Base-by-base conservation (phyloP, 92 coral and sea anemone species). In the Porites evermanni region DNA sequence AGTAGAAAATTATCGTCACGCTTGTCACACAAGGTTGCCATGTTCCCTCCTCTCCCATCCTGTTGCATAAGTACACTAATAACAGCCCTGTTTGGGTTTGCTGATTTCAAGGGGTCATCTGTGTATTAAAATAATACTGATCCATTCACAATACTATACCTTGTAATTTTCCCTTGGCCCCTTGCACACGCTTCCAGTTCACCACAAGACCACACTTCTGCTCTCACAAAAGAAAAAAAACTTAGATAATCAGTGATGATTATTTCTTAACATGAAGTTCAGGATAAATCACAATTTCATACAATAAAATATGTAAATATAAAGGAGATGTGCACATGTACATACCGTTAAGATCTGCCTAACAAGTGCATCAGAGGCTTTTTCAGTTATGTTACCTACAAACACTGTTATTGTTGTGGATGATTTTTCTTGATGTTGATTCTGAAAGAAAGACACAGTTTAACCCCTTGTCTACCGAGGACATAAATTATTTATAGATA, bases 361-460 rank as follows among this genome's bases (percentile, higher is more conserved):
- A 80, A 97, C 87, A 91, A 97, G 96, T 74, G 99, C 95, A 90
- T 97, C 99, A 66, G 97, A 93, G 59, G 99, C 99, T 76, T 95
- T 88, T 74, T 97, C 99, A 91, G 99, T 95, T 75, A 97, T 97
- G 90, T 97, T 97, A 89, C 99, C 99, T 91, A 97, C 99, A 93
- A 97, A 97, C 90, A 97, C 99, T 77, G 99, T 97, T 3, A 95
- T 96, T 64, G 97, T 91, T 76, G 95, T 88, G 67, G 96, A 3
- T 47, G 80, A 61, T 17, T 18, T 83, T 73, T 71, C 87, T 68
- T 81, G 91, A 79, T 80, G 54, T 60, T 81, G 88, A 70, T 72
- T 77, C 91, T 91, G 56, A 38, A 67, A 65, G 69, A 13, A 59
- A 29, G 32, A 70, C 60, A 80, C 7, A 54, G 29, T 64, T 44